Conservation (phyloP, 2,113 vertebrate species). For the Corythornis madagascariensis region DNA sequence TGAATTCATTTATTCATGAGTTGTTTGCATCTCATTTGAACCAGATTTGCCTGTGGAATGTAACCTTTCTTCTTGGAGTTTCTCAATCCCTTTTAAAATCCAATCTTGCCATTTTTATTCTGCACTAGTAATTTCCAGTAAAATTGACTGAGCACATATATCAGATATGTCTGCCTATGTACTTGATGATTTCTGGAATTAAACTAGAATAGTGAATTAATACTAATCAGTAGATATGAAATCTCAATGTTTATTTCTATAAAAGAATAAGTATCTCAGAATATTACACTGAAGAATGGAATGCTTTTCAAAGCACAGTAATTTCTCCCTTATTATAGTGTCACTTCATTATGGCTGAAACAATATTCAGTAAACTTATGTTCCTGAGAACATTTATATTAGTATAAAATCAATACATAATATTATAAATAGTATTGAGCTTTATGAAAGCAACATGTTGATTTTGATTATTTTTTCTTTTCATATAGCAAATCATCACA, state of each 20-base stretch:
- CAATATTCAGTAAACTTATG: not conserved
- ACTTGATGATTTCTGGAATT: conserved; percentile 9
- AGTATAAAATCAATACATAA: not conserved
- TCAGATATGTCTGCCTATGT: not conserved
- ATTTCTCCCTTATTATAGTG: not conserved
- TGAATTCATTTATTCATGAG: not conserved
- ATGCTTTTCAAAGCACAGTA: not conserved
- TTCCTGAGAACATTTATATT: not conserved
- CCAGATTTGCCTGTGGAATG: not conserved
- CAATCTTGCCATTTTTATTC: not conserved
- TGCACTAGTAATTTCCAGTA: not conserved
- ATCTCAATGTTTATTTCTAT: not conserved
- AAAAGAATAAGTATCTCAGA: not conserved
- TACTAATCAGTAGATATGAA: conserved; percentile 18
- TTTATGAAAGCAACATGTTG: not conserved
- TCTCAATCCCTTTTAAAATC: not conserved
- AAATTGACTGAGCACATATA: not conserved
- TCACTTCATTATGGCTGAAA: not conserved
- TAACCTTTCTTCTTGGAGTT: not conserved
- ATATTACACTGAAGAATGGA: conserved; percentile 30
- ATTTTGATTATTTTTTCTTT: not conserved
- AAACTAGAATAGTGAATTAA: not conserved
- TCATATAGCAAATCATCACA: not conserved
- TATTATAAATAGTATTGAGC: not conserved
- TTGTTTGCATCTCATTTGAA: conserved; percentile 19